A percentile compares a stretch with the other conserved stretches of the same genome.
Evolutionary conservation across 2,797 vertebrate species (phyloP).

Genomic region (Nothura maculosa): DNA sequence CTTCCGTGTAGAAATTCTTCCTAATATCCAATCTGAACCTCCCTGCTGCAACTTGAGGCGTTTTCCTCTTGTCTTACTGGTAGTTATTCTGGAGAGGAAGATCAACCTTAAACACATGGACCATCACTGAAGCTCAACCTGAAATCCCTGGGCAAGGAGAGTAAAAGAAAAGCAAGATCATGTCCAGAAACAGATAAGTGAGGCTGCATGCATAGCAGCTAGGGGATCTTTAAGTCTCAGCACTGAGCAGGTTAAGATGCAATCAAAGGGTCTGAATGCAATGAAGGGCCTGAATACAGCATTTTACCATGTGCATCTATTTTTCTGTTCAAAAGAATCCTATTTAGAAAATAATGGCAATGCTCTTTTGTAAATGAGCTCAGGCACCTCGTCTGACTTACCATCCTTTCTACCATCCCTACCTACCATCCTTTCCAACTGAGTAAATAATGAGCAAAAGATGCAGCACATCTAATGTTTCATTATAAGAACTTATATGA

Average conservation of each 20-base stretch:
- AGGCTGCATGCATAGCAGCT: not conserved
- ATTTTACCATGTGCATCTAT: not conserved
- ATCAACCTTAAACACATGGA: not conserved
- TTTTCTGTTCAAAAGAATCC: conserved; percentile 5
- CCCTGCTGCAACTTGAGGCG: too few relatives aligned
- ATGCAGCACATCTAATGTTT: not conserved
- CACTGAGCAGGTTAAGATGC: not conserved
- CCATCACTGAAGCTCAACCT: not conserved
- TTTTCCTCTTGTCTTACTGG: too few relatives aligned
- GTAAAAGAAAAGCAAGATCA: not conserved
- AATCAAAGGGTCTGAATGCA: not conserved
- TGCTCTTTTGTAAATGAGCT: not conserved
- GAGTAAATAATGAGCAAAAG: not conserved
- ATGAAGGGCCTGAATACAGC: not conserved
- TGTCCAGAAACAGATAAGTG: not conserved
- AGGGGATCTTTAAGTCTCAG: not conserved
- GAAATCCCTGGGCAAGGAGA: not conserved
- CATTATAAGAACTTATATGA: not conserved
- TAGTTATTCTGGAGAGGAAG: too few relatives aligned
- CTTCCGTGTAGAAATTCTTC: too few relatives aligned
- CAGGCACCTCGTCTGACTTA: not conserved
- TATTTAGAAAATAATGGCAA: not conserved
- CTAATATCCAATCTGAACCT: too few relatives aligned
- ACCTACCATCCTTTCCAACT: not conserved
- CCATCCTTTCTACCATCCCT: not conserved